Conservation (phyloP, 1,140 invertebrate species). For the Acromyrmex heyeri region DNA sequence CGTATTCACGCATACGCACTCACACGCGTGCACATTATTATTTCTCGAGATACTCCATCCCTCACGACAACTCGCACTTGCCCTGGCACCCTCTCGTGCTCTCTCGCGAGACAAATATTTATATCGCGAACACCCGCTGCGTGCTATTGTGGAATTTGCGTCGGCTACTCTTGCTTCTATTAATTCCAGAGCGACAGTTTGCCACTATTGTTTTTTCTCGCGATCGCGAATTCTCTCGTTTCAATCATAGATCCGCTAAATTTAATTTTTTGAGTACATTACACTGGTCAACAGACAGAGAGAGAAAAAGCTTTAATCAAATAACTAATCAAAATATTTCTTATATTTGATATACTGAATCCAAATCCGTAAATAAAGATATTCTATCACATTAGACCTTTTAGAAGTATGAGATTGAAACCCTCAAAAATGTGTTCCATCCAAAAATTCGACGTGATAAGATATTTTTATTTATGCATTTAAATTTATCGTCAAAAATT, state of each 20-base stretch:
- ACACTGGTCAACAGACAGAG: no score
- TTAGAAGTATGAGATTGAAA: no score
- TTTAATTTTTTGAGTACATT: neutral
- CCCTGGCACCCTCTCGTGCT: slow-evolving; percentile 65
- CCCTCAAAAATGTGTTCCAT: no score
- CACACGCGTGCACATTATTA: slow-evolving; percentile 48
- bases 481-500: no score
- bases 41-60: slow-evolving; percentile 69
- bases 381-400: no score
- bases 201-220: neutral
- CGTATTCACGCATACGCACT: slow-evolving; percentile 59
- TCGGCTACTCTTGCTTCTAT: slow-evolving; percentile 66
- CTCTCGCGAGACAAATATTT: slow-evolving; percentile 83
- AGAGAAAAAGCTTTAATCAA: no score
- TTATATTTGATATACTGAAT: no score
- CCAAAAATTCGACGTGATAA: no score
- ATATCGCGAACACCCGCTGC: slow-evolving; percentile 80
- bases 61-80: slow-evolving; percentile 69
- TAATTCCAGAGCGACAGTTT: slow-evolving; percentile 58
- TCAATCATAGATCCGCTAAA: neutral
- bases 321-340: no score
- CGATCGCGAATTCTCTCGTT: neutral
- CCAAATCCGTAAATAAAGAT: no score
- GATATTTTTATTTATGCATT: no score
- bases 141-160: slow-evolving; percentile 76